phyloP scores from a whole-genome alignment of 2,888 invertebrate genomes.

The Prionchulus punctatus region DNA sequence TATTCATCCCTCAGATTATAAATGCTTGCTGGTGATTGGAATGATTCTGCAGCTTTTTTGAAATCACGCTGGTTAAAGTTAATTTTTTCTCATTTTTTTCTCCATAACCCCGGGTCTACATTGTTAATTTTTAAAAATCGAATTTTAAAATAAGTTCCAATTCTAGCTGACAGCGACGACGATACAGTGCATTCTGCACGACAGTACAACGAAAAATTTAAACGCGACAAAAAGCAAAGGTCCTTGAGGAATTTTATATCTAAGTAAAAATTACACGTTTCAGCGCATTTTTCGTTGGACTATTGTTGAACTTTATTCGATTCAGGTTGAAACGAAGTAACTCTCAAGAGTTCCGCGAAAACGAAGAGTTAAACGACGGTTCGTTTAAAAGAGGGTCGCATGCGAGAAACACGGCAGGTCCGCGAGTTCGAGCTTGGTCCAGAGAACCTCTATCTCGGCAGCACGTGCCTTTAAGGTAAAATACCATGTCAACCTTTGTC shows the following conservation, averaged over 20 bases:
- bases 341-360: constrained; percentile 33
- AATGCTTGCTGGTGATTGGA: too few relatives aligned
- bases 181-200: constrained; percentile 20
- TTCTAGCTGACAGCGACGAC: constrained; percentile 30
- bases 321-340: constrained; percentile 45
- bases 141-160: not conserved
- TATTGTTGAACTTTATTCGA: constrained; percentile 2
- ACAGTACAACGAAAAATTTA: constrained; percentile 17
- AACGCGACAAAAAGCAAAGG: constrained; percentile 25
- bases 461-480: not conserved
- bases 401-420: constrained; percentile 54
- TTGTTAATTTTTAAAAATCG: not conserved
- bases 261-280: constrained; percentile 12
- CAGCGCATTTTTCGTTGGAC: constrained; percentile 1
- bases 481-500: not conserved
- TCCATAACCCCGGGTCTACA: not conserved
- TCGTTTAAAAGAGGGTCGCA: constrained; percentile 48
- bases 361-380: not conserved
- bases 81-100: not conserved
- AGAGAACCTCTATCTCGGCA: not conserved
- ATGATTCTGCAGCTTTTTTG: too few relatives aligned
- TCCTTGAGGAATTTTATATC: constrained; percentile 27
- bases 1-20: not conserved
- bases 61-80: not conserved
- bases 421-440: constrained; percentile 41